phyloP scores from a whole-genome alignment of 2,888 invertebrate genomes.

The Andrena bucephala region DNA sequence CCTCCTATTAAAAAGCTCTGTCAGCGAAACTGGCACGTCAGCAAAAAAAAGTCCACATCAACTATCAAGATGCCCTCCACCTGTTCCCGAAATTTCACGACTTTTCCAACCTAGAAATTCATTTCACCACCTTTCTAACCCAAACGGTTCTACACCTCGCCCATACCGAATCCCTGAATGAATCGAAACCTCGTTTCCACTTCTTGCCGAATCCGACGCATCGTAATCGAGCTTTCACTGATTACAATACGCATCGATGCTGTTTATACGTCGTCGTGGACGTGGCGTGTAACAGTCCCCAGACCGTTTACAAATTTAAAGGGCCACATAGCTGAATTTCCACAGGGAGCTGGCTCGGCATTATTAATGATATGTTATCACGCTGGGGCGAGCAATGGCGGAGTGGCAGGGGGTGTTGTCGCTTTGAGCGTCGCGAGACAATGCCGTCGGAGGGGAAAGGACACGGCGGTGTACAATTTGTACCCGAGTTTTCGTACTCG shows the following conservation, averaged over 20 bases:
- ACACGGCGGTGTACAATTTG: constrained; percentile 54
- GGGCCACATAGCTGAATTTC: constrained; percentile 41
- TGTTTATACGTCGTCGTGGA: constrained; percentile 16
- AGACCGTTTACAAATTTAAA: constrained; percentile 43
- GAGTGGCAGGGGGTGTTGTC: constrained; percentile 36
- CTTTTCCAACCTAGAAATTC: not conserved
- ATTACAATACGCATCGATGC: constrained; percentile 8
- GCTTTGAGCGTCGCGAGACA: constrained; percentile 62
- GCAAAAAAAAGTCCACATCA: too few species aligned
- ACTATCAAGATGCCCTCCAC: too few species aligned
- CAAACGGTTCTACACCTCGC: not conserved
- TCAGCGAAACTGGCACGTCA: too few species aligned
- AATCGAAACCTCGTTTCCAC: not conserved
- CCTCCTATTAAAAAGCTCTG: too few species aligned
- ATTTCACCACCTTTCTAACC: not conserved
- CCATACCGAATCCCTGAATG: not conserved
- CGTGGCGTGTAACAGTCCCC: constrained; percentile 12
- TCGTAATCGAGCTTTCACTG: not conserved
- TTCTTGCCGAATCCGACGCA: not conserved
- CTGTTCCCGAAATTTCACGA: too few species aligned
- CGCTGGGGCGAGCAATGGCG: constrained; percentile 37
- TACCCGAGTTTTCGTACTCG: constrained; percentile 66
- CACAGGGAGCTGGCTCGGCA: constrained; percentile 12
- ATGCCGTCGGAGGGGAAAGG: constrained; percentile 28
- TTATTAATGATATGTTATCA: constrained; percentile 67